Percentiles rank a stretch among this genome's conserved stretches.
phyloP scores from a whole-genome alignment of 2,797 vertebrate species.

The Oreochromis grahami region DNA sequence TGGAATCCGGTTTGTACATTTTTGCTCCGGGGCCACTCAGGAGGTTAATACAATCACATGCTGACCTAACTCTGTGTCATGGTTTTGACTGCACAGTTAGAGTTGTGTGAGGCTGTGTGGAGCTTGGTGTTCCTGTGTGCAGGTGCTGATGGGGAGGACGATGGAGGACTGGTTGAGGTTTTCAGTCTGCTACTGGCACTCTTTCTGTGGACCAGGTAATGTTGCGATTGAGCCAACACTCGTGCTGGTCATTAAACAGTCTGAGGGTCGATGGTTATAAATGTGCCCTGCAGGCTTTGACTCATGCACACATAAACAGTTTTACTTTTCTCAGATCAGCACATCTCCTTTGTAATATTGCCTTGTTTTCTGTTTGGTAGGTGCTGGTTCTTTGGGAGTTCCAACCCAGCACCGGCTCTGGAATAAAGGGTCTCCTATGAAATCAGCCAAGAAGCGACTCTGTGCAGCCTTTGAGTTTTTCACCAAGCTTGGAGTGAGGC shows the following conservation, averaged over 20 bases:
- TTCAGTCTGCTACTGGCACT: conserved; percentile 72
- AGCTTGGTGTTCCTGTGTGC: conserved; percentile 9
- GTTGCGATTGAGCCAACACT: background rate
- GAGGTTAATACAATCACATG: background rate
- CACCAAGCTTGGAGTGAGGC: conserved; percentile 70
- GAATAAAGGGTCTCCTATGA: conserved; percentile 63
- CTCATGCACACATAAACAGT: background rate
- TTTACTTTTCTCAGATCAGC: background rate
- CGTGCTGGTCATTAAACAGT: background rate
- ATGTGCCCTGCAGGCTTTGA: background rate
- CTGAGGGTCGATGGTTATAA: background rate
- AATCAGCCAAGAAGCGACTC: conserved; percentile 63
- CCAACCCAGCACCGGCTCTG: conserved; percentile 58
- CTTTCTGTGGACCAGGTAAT: conserved; percentile 71
- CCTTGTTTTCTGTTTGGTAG: conserved; percentile 12
- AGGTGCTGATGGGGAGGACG: conserved; percentile 64
- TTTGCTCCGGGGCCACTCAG: background rate
- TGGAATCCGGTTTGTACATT: too few relatives aligned
- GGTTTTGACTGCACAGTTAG: background rate
- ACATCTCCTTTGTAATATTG: background rate
- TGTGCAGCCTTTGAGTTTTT: conserved; percentile 75
- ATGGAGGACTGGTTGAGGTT: conserved; percentile 77
- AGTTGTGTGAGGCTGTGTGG: background rate
- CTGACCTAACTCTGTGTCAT: background rate
- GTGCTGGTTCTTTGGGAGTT: conserved; percentile 70